These are phyloP conservation scores for Actinopyga echinites DNA, from an alignment of 53 echinoderm and acorn worm genomes.

Conservation along the genomic window DNA sequence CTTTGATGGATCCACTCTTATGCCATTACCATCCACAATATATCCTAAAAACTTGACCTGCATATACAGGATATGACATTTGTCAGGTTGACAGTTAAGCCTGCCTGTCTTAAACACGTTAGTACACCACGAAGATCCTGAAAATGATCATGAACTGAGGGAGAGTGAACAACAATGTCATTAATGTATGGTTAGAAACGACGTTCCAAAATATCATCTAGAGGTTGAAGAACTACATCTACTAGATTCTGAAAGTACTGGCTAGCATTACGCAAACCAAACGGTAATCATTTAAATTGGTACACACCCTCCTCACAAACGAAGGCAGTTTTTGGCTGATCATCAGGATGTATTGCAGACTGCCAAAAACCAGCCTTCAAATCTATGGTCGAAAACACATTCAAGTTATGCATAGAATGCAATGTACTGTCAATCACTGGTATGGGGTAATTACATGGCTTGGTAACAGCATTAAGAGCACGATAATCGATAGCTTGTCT, in stretches of 20 bases:
- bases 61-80: too few relatives aligned
- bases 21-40: too few relatives aligned
- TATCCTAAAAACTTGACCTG: too few relatives aligned
- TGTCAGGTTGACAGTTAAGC: background rate
- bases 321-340: too few relatives aligned
- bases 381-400: slow-evolving; percentile 18
- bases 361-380: slow-evolving; percentile 31
- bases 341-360: background rate
- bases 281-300: too few relatives aligned
- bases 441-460: slow-evolving; percentile 10
- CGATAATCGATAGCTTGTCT: slow-evolving; percentile 25
- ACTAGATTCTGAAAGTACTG: too few relatives aligned
- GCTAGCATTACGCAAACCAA: too few relatives aligned
- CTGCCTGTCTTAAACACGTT: background rate
- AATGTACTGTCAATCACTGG: slow-evolving; percentile 3
- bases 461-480: slow-evolving; percentile 22
- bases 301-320: too few relatives aligned
- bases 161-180: background rate
- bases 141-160: background rate
- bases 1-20: too few relatives aligned
- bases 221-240: background rate
- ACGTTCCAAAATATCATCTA: background rate
- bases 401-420: slow-evolving; percentile 20
- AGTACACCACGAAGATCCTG: background rate
- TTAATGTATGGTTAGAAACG: background rate